Base-by-base conservation (phyloP, 1,140 invertebrate genomes). In the Tetranychus cinnabarinus region DNA sequence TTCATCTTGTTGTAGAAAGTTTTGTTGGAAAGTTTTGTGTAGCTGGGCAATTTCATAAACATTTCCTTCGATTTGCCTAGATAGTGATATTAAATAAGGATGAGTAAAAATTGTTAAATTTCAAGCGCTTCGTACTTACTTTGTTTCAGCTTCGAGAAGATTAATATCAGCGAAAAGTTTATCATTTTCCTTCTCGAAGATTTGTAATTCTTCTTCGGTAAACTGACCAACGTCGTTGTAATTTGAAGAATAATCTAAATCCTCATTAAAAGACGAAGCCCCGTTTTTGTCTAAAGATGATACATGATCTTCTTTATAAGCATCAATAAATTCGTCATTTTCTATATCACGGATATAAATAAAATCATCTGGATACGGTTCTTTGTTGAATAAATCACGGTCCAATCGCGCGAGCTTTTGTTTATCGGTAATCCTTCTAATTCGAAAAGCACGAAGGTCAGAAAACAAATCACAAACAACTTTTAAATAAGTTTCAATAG, bases 21-120 rank as follows among this genome's bases (percentile, higher is more conserved):
- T 97, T 72, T 97, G 91, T 6, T 91, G 86, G 68, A 98, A 95
- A 63, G 91, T 82, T 72, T 96, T 85, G 71, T 97, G 93, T n/a
- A 97, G 75, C 71, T 88, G 84, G 57, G 91, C 86, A 65, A 98
- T 93, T 70, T 96, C 87, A 2, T 92, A 81, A 2, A 97, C 88
- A 77, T 93, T 90, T 65, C 81, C 86, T 71, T 92, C 75, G 56
- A 79, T 76, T 66, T 72, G 68, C 63, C 74, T 76, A 65, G 48
- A 42, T 5, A 42, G 39, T 6, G 10, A 42, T 68, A 67, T 45
- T 63, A 60, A 55, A 63, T 46, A 60, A 23, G 61, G 33, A 57
- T 47, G 13, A 47, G 23, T 33, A 61, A 33, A 36, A 58, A 62
- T n/a, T 1, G 15, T 33, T 13, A 63, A 46, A 5, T 58, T 63